Conservation (phyloP, 2,113 vertebrate genomes). For the Xenopus laevis region DNA sequence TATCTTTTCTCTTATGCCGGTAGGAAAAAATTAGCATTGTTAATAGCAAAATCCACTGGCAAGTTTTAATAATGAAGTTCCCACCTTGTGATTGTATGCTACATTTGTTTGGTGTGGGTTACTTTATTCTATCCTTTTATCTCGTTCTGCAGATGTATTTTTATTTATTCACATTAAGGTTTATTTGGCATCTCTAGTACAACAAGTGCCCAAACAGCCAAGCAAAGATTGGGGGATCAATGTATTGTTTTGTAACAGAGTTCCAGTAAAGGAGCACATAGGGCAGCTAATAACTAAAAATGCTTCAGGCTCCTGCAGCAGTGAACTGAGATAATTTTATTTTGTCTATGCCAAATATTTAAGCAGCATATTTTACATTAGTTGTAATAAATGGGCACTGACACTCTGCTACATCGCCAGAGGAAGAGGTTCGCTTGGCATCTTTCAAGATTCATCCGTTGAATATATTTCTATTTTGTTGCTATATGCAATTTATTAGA, state of each 20-base stretch:
- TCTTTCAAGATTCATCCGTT: constrained; percentile 27
- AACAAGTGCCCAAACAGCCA: constrained; percentile 10
- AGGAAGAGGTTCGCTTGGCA: constrained; percentile 23
- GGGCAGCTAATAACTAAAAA: constrained; percentile 39
- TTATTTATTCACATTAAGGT: neutral
- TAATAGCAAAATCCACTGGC: constrained; percentile 1
- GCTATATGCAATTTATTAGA: constrained; percentile 27
- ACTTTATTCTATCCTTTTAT: neutral
- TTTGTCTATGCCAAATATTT: constrained; percentile 55
- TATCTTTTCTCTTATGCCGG: no score
- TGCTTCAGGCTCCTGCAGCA: constrained; percentile 21
- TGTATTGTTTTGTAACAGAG: constrained; percentile 20
- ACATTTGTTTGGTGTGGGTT: neutral
- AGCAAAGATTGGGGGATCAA: constrained; percentile 18
- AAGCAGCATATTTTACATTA: constrained; percentile 39
- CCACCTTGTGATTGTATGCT: neutral
- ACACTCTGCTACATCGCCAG: constrained; percentile 29
- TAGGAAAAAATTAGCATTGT: neutral
- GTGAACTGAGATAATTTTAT: constrained; percentile 47
- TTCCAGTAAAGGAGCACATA: constrained; percentile 26
- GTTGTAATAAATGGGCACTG: constrained; percentile 47
- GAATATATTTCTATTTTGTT: constrained; percentile 9
- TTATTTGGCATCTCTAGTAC: neutral
- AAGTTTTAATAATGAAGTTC: constrained; percentile 1
- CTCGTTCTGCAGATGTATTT: no score